Evolutionary conservation across 1,140 invertebrate species (phyloP), one percentile per base, ranked within the genome.

Genomic region (Monomorium pharaonis): DNA sequence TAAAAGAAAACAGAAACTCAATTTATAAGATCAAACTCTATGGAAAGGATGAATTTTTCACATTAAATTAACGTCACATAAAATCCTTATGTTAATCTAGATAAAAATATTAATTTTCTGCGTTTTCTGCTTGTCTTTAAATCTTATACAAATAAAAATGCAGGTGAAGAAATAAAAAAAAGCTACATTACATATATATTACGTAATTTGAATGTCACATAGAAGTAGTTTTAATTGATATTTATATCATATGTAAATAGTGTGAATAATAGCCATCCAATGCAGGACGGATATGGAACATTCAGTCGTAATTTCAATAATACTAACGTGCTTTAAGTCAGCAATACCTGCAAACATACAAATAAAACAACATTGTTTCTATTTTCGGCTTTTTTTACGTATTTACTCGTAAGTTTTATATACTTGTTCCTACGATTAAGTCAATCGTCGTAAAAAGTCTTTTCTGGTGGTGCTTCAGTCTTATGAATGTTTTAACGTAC

Each of bases 91-190:
- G 21, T n/a, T 65, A 49, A 65, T 49, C 58, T 78, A 63, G 24
- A 7, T 78, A 67, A 44, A 67, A 67, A 67, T 80, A 51, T 49
- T n/a, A n/a, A n/a, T n/a, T n/a, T n/a, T n/a, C n/a, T n/a, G n/a
- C n/a, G 27, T 80, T 67, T 67, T 16, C 7, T 33, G 14, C n/a
- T 63, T 78, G 16, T 65, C 44, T 65, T 51, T 78, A 33, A 78
- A 47, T 65, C 24, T 78, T 78, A 49, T 33, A 47, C 65, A 49
- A 78, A 65, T 78, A 49, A 65, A 78, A 18, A 33, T 33, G n/a
- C n/a, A 65, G 3, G 10, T 24, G 7, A 63, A 33, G 60, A 62
- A 24, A 78, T 78, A 63, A 78, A 51, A 2, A 78, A 10, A 76
- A 65, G 7, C 33, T 42, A 60, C 33, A 33, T 37, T n/a, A 4